A percentile compares a stretch with the other conserved stretches of the same genome.
Evolutionary conservation across 2,113 vertebrate genomes (phyloP).

Genomic region (Brachypteracias leptosomus): DNA sequence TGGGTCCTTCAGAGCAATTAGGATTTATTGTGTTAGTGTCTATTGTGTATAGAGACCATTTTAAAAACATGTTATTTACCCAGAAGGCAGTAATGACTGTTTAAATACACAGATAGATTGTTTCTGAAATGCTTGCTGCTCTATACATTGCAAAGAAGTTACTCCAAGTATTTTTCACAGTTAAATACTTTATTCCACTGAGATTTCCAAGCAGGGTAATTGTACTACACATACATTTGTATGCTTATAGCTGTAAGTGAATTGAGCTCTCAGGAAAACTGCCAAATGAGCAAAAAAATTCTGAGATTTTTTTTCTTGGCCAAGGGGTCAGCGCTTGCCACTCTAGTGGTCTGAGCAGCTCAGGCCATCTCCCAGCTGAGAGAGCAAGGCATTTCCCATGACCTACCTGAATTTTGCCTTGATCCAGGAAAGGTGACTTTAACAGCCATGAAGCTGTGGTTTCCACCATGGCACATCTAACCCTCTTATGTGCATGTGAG

Average conservation of each 20-base stretch:
- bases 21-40: constrained; percentile 56
- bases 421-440: background rate
- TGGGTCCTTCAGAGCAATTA: constrained; percentile 74
- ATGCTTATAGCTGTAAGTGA: background rate
- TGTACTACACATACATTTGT: background rate
- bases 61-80: constrained; percentile 67
- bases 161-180: background rate
- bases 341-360: background rate
- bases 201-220: background rate
- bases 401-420: background rate
- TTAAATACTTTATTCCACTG: background rate
- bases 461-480: background rate
- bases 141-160: constrained; percentile 2
- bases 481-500: background rate
- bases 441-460: background rate
- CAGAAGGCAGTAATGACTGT: constrained; percentile 65
- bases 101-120: constrained; percentile 45
- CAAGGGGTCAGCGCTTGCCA: background rate
- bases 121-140: constrained; percentile 23
- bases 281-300: constrained; percentile 2
- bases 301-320: background rate
- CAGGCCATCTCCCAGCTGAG: background rate
- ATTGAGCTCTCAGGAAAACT: background rate
- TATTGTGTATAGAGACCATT: constrained; percentile 59
- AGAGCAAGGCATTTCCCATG: background rate